Conservation (phyloP, 2,113 vertebrate species). For the Lanius ludovicianus region DNA sequence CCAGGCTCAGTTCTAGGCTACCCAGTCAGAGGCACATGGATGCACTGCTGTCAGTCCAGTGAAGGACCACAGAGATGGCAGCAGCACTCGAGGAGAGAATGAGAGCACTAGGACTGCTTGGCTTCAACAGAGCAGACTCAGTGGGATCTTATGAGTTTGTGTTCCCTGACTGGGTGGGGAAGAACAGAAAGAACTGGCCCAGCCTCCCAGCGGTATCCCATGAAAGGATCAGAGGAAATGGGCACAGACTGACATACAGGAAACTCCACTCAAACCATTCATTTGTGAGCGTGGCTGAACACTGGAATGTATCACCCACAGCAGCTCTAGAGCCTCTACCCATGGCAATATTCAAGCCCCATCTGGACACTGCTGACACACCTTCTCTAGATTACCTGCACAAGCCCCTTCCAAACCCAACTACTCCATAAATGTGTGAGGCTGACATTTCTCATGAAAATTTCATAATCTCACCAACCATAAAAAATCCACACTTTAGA, state of each 20-base stretch:
- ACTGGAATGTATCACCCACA: neutral
- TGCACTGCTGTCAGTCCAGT: neutral
- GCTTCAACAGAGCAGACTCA: neutral
- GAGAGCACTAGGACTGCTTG: neutral
- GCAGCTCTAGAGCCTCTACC: neutral
- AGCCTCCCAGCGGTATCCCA: neutral
- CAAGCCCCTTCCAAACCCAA: neutral
- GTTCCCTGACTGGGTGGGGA: neutral
- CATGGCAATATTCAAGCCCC: neutral
- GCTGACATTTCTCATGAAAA: neutral
- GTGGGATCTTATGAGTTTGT: neutral
- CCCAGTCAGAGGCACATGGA: neutral
- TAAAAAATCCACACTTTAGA: neutral
- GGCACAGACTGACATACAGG: neutral
- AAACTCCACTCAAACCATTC: neutral
- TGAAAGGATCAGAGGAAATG: neutral
- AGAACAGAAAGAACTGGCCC: neutral
- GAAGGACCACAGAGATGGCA: neutral
- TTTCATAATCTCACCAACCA: fast-evolving
- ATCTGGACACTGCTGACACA: neutral
- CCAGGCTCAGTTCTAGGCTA: neutral
- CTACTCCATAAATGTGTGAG: neutral
- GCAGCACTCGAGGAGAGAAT: neutral
- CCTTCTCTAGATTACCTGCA: neutral
- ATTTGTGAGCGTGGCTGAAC: neutral